Conservation (phyloP, 2,113 vertebrate genomes). For the Ancistrus triradiatus region DNA sequence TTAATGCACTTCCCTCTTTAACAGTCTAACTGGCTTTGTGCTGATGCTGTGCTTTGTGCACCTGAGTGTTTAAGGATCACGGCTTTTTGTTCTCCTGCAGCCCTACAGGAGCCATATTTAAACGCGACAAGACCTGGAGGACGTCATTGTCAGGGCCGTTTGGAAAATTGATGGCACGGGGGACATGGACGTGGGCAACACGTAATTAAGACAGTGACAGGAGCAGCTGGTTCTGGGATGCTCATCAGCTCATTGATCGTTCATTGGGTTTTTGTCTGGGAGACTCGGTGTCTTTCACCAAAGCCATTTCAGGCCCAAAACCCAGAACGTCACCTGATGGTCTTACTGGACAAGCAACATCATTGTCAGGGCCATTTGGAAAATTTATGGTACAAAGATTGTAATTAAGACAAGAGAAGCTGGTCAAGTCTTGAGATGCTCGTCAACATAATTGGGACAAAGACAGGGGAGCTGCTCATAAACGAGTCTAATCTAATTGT, state of each 20-base stretch:
- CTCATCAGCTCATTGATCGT: too few species aligned
- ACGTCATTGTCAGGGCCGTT: conserved; percentile 5
- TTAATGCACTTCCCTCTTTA: conserved; percentile 13
- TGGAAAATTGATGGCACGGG: conserved; percentile 16
- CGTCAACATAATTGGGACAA: not conserved
- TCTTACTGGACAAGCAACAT: too few species aligned
- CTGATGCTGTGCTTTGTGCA: conserved; percentile 31
- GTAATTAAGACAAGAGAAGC: too few species aligned
- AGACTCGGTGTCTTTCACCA: too few species aligned
- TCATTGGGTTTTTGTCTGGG: too few species aligned
- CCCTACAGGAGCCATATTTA: conserved; percentile 4
- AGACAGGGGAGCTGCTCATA: too few species aligned
- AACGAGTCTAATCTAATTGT: too few species aligned
- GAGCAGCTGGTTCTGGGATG: too few species aligned
- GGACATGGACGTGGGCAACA: conserved; percentile 13
- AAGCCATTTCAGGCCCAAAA: too few species aligned
- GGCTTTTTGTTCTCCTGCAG: not conserved
- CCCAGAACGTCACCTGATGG: too few species aligned
- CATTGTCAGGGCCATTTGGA: too few species aligned
- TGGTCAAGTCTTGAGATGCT: conserved; percentile 14
- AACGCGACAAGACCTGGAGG: conserved; percentile 4
- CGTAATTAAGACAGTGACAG: conserved; percentile 39
- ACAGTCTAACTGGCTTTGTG: conserved; percentile 28
- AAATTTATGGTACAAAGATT: too few species aligned
- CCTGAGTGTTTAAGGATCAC: conserved; percentile 7